Conservation (phyloP, 2,888 invertebrate species). For the Trachelus stipa region DNA sequence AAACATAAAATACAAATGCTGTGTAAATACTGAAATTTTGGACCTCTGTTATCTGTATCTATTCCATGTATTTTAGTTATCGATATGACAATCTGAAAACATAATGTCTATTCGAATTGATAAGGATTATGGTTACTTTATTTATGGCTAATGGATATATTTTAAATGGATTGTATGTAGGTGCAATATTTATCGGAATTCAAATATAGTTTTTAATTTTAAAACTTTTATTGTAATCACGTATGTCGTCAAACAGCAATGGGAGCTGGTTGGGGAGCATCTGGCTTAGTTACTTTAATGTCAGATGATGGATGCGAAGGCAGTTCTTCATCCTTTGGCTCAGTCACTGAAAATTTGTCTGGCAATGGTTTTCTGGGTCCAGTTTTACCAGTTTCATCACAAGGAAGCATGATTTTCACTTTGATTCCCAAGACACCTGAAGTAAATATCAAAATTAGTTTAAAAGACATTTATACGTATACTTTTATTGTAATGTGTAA, state of each 20-base stretch:
- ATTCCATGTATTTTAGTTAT: neutral
- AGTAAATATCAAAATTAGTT: neutral
- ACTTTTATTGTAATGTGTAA: neutral
- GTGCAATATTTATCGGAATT: neutral
- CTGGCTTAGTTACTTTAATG: conserved; percentile 77
- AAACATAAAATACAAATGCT: neutral
- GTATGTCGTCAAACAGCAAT: conserved; percentile 59
- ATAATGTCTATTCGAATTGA: neutral
- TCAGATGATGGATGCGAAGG: conserved; percentile 81
- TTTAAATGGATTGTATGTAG: neutral
- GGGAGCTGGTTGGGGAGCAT: conserved; percentile 69
- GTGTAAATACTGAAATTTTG: neutral
- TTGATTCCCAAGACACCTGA: conserved; percentile 74
- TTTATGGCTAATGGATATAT: neutral
- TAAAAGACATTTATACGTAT: conserved; percentile 17
- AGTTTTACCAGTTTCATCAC: conserved; percentile 97
- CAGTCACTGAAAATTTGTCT: conserved; percentile 96
- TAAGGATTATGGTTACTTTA: neutral
- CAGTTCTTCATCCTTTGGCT: conserved; percentile 94
- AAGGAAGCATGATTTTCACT: conserved; percentile 99
- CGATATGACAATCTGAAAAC: neutral
- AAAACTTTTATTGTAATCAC: conserved; percentile 28
- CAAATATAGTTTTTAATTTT: neutral
- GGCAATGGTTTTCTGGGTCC: conserved; percentile 98
- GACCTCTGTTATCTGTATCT: neutral